Conservation (phyloP, 1,140 invertebrate species). For the Diploscapter pachys region DNA sequence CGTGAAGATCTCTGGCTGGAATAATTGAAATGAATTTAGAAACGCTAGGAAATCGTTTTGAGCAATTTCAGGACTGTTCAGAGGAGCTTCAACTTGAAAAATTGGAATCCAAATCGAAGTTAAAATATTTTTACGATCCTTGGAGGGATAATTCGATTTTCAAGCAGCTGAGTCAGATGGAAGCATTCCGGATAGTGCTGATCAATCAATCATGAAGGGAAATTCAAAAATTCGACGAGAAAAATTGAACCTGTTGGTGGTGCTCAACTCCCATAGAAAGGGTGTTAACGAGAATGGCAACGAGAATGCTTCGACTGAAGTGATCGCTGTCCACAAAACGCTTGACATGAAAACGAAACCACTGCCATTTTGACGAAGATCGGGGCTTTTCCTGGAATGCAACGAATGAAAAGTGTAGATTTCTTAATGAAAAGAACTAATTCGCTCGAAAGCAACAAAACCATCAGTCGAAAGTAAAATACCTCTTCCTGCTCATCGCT, state of each 20-base stretch:
- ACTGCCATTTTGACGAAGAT: constrained; percentile 12
- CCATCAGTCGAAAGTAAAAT: too few relatives aligned
- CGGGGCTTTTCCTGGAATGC: neutral
- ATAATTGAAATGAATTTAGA: constrained; percentile 38
- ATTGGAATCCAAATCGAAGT: too few relatives aligned
- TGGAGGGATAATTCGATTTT: too few relatives aligned
- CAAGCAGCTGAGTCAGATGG: too few relatives aligned
- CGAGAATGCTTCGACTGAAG: constrained; percentile 90
- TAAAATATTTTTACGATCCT: too few relatives aligned
- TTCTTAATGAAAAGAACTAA: constrained; percentile 11
- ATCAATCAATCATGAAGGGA: neutral
- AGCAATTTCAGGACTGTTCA: too few relatives aligned
- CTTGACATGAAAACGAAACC: constrained; percentile 44
- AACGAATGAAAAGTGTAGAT: too few relatives aligned
- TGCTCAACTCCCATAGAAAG: constrained; percentile 99
- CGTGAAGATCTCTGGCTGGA: constrained; percentile 82
- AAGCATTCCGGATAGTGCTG: too few relatives aligned
- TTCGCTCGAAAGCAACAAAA: too few relatives aligned
- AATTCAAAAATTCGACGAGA: neutral
- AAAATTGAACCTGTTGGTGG: constrained; percentile 75
- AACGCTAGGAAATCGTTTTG: constrained; percentile 18
- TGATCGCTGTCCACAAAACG: constrained; percentile 66
- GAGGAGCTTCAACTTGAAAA: too few relatives aligned
- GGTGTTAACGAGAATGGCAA: constrained; percentile 97
- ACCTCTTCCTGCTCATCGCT: constrained; percentile 6